A percentile compares a stretch with the other conserved stretches of the same genome.
phyloP scores from a whole-genome alignment of 2,113 vertebrate genomes.

The Microcebus lehilahytsara region DNA sequence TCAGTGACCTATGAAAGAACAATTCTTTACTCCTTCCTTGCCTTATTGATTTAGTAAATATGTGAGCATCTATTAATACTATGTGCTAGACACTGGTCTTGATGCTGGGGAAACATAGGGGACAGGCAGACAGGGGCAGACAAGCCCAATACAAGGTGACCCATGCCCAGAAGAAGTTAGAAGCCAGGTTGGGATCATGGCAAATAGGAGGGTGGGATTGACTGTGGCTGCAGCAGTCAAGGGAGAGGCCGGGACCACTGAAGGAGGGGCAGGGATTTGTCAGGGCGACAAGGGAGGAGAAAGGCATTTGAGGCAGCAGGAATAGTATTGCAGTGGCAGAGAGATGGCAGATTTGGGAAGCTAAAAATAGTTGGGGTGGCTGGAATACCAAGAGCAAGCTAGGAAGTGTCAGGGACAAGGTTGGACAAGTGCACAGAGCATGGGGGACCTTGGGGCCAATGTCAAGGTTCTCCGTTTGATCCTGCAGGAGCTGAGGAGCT shows the following conservation, averaged over 20 bases:
- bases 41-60: not conserved
- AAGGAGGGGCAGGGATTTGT: not conserved
- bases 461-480: not conserved
- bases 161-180: not conserved
- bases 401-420: not conserved
- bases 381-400: not conserved
- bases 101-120: not conserved
- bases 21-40: not conserved
- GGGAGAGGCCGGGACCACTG: not conserved
- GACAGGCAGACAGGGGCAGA: not conserved
- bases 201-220: not conserved
- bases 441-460: not conserved
- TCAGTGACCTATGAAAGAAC: not conserved
- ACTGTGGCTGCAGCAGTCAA: not conserved
- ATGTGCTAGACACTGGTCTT: not conserved
- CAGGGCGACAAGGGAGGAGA: not conserved
- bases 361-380: not conserved
- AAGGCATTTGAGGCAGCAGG: not conserved
- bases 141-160: not conserved
- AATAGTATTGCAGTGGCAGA: not conserved
- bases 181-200: not conserved
- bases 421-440: not conserved
- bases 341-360: not conserved
- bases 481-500: not conserved
- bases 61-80: not conserved